phyloP scores from a whole-genome alignment of 2,888 invertebrate genomes.

The Tetragonula carbonaria region DNA sequence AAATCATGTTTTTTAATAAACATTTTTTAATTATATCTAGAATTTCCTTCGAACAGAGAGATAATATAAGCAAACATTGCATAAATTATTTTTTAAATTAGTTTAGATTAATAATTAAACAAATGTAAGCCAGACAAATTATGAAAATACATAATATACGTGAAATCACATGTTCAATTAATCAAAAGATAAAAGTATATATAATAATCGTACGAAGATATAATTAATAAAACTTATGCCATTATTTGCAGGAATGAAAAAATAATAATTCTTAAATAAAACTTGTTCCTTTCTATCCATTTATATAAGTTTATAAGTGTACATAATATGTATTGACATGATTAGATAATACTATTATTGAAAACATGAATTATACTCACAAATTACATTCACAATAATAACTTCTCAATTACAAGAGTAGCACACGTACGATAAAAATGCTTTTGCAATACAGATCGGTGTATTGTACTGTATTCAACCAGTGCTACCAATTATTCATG shows the following conservation, averaged over 20 bases:
- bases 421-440: constrained; percentile 44
- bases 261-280: constrained; percentile 20
- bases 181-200: background rate
- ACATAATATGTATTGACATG: background rate
- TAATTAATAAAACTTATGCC: constrained; percentile 10
- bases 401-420: constrained; percentile 36
- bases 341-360: constrained; percentile 13
- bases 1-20: constrained; percentile 12
- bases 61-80: background rate
- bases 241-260: constrained; percentile 7
- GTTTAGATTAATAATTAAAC: background rate
- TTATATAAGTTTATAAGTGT: constrained; percentile 2
- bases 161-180: background rate
- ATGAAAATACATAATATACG: constrained; percentile 4
- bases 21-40: background rate
- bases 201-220: background rate
- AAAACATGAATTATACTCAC: constrained; percentile 46
- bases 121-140: constrained; percentile 1
- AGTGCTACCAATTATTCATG: constrained; percentile 37
- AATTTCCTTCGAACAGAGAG: background rate
- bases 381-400: constrained; percentile 42
- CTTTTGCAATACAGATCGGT: constrained; percentile 20
- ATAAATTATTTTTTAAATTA: background rate
- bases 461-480: constrained; percentile 13
- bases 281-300: background rate